Conservation (phyloP, 2,113 vertebrate genomes). For the Nymphicus hollandicus region DNA sequence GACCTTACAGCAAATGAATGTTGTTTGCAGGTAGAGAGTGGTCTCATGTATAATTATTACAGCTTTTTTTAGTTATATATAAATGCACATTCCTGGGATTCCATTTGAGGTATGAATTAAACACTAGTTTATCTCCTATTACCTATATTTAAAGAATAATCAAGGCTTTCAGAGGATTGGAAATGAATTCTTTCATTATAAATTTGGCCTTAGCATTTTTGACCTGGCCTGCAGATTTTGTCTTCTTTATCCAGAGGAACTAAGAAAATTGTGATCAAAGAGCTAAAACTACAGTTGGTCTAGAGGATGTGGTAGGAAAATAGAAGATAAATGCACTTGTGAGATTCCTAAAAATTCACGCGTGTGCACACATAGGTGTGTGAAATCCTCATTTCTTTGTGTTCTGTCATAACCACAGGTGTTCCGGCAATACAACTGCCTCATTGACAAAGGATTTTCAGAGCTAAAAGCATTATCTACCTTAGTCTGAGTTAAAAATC, state of each 20-base stretch:
- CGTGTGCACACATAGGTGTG: fast-evolving
- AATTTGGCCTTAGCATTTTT: background rate
- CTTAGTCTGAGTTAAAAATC: background rate
- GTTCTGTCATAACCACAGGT: background rate
- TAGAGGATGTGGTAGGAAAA: background rate
- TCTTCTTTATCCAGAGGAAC: background rate
- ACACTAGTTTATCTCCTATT: background rate
- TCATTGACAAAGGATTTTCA: fast-evolving
- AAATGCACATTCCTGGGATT: background rate
- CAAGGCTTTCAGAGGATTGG: background rate
- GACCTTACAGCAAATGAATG: background rate
- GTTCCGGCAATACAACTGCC: fast-evolving
- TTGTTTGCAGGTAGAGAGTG: background rate
- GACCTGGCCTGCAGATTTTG: background rate
- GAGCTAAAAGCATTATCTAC: background rate
- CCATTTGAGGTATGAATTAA: background rate
- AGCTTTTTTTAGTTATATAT: background rate
- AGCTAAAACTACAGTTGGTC: background rate
- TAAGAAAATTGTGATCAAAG: background rate
- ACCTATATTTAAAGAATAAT: background rate
- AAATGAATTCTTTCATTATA: background rate
- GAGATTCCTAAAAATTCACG: background rate
- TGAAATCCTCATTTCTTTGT: background rate
- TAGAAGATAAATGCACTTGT: background rate
- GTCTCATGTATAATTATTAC: background rate